phyloP scores from a whole-genome alignment of 1,140 invertebrate genomes.

The Leptinotarsa texana region DNA sequence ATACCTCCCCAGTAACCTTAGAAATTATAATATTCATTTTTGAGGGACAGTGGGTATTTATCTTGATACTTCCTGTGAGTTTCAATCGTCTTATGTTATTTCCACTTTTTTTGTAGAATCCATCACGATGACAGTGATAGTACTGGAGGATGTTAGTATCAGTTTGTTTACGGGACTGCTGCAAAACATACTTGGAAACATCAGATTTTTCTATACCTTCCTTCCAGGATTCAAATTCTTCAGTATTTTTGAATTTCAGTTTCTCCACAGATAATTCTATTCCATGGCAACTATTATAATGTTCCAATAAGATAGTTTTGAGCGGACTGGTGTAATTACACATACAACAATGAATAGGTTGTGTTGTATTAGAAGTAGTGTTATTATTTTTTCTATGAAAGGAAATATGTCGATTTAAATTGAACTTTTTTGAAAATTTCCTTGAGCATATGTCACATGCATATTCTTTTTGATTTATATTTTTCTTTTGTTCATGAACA shows the following conservation, averaged over 20 bases:
- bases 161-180: not conserved
- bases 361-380: not conserved
- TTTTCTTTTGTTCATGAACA: no score
- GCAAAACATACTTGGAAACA: not conserved
- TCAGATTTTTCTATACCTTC: not conserved
- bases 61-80: not conserved
- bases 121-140: not conserved
- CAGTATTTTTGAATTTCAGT: not conserved
- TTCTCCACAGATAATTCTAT: not conserved
- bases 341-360: not conserved
- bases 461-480: not conserved
- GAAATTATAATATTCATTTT: not conserved
- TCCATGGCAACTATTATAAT: not conserved
- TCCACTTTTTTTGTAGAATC: slow-evolving; percentile 6
- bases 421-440: not conserved
- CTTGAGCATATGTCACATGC: not conserved
- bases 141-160: not conserved
- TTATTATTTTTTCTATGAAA: not conserved
- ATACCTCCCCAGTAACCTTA: not conserved
- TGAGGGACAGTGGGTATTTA: not conserved
- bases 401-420: not conserved
- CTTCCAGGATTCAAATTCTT: slow-evolving; percentile 1
- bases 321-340: not conserved
- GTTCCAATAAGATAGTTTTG: not conserved
- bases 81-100: not conserved